phyloP scores from a whole-genome alignment of 2,113 vertebrate species.

The Neodon shergylaensis region DNA sequence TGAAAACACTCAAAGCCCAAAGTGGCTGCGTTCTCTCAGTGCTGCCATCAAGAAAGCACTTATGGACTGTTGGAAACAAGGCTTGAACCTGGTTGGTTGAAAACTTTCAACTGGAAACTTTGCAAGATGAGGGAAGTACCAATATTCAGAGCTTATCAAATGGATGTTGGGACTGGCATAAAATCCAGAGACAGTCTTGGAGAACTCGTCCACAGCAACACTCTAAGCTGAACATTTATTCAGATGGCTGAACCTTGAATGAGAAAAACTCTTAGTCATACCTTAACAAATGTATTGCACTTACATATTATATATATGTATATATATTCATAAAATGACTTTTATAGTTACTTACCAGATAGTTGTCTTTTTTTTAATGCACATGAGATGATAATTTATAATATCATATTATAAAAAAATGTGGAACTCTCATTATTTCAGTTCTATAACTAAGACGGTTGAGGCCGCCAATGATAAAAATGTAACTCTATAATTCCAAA shows the following conservation, averaged over 20 bases:
- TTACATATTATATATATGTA: slow-evolving; percentile 45
- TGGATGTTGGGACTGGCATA: not conserved
- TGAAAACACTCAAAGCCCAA: not conserved
- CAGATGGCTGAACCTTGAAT: not conserved
- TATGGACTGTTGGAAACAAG: not conserved
- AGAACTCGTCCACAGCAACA: not conserved
- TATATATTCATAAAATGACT: not conserved
- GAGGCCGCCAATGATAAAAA: not conserved
- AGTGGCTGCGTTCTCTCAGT: not conserved
- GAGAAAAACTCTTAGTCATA: not conserved
- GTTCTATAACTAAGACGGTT: slow-evolving; percentile 13
- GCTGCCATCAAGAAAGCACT: not conserved
- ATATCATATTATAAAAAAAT: not conserved
- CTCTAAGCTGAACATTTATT: not conserved
- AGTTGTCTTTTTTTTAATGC: slow-evolving; percentile 20
- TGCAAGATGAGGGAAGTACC: not conserved
- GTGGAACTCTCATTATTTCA: not conserved
- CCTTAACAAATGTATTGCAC: not conserved
- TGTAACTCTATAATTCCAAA: not conserved
- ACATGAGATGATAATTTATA: not conserved
- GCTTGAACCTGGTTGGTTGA: not conserved
- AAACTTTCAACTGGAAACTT: not conserved
- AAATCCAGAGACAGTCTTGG: not conserved
- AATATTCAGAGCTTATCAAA: not conserved
- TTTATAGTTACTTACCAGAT: not conserved